Percentiles rank a stretch among this genome's conserved stretches.
Conservation (phyloP, 2,888 invertebrate genomes). For the Dexiosoma caninum region DNA sequence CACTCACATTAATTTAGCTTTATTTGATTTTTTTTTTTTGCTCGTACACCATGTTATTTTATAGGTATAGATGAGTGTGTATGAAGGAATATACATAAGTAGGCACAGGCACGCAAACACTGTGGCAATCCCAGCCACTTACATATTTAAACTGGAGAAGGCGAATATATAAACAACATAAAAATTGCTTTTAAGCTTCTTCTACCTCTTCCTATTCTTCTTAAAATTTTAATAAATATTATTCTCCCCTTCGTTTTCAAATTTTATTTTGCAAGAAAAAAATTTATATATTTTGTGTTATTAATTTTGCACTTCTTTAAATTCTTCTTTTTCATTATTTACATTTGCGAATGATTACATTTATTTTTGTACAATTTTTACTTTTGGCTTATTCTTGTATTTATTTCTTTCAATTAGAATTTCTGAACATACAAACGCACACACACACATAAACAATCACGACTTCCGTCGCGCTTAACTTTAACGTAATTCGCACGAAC, state of each 20-base stretch:
- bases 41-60: conserved; percentile 23
- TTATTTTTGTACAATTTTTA: background rate
- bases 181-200: conserved; percentile 53
- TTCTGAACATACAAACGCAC: background rate
- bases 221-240: conserved; percentile 18
- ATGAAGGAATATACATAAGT: background rate
- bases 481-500: conserved; percentile 58
- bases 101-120: conserved; percentile 43
- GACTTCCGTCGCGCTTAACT: conserved; percentile 56
- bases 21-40: conserved; percentile 31
- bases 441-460: conserved; percentile 48
- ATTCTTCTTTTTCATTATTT: background rate
- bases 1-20: conserved; percentile 41
- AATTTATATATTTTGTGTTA: background rate
- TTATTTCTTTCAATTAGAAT: background rate
- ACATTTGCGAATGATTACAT: background rate
- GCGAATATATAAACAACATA: conserved; percentile 21
- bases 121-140: conserved; percentile 41
- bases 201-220: conserved; percentile 16
- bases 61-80: background rate
- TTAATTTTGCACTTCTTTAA: background rate
- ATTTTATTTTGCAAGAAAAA: background rate
- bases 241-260: background rate
- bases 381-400: background rate
- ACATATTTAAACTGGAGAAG: conserved; percentile 25